Conservation (phyloP, 2,797 vertebrate species). For the Cygnus olor region DNA sequence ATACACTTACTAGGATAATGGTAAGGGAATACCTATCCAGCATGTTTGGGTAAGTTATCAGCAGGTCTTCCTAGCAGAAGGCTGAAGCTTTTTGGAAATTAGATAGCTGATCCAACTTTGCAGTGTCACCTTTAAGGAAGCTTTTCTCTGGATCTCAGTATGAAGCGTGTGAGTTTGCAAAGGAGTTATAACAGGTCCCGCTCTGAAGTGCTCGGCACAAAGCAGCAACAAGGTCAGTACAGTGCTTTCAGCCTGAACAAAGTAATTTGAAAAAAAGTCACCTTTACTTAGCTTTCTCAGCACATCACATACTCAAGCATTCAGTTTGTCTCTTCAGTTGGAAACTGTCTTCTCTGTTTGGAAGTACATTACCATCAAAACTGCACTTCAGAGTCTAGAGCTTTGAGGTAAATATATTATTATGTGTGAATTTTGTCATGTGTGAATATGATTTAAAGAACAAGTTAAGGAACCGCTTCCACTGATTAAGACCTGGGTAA, state of each 20-base stretch:
- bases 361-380: not conserved
- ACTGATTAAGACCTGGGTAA: not conserved
- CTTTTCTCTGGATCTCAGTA: not conserved
- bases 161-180: not conserved
- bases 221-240: not conserved
- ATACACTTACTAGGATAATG: not conserved
- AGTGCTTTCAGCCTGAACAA: not conserved
- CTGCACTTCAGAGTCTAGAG: not conserved
- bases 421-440: not conserved
- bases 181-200: not conserved
- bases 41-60: constrained; percentile 12
- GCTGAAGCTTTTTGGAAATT: not conserved
- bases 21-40: not conserved
- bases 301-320: not conserved
- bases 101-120: not conserved
- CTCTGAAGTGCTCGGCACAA: not conserved
- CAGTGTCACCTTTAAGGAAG: not conserved
- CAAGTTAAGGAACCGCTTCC: not conserved
- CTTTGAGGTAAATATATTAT: not conserved
- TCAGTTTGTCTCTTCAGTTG: not conserved
- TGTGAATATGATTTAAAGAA: not conserved
- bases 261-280: not conserved
- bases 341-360: not conserved
- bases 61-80: constrained; percentile 1
- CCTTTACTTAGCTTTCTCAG: not conserved